Evolutionary conservation across 2,888 invertebrate species (phyloP), one percentile per base, ranked within the genome.

Genomic region (Mesorhabditis spiculigera): DNA sequence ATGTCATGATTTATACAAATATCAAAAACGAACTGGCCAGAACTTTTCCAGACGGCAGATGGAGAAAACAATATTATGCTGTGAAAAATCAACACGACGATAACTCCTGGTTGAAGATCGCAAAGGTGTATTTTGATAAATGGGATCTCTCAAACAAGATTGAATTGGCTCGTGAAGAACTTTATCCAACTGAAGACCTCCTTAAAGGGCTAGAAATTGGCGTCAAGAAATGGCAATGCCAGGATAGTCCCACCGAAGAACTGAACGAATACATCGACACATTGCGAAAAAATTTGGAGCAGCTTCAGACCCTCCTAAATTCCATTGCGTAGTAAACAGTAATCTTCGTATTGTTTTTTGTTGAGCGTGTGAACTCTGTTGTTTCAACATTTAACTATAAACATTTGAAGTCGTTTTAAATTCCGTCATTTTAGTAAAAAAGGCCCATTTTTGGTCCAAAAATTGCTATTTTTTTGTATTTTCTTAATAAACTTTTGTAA

Each of bases 101-200:
- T 62, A 66, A 66, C 69, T 69, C 66, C 13, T 69, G 69, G 69
- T 69, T 69, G 66, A 66, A 69, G 45, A 66, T 69, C 5, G 69
- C 66, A 5, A 69, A 69, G 43, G n/a, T 42, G 61, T 16, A 66
- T 69, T 66, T 69, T 43, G 66, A 69, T 69, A 69, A 69, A 44
- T 69, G 66, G 69, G 69, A 62, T 69, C 41, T 66, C 5, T 66
- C 69, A 16, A 6, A 41, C 41, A 65, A 69, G 63, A 69, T 69
- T 44, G 69, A 66, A 66, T 62, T 66, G 69, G 69, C 69, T 66
- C 69, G 41, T 8, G 69, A 66, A 62, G 65, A 66, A 69, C 45
- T 69, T 41, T 65, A 66, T 44, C 69, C 69, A 13, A 69, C 61
- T 16, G 62, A 69, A 66, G 69, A 4, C 66, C 13, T 66, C n/a